Evolutionary conservation across 1,140 invertebrate genomes (phyloP).

Genomic region (Wiebesia pumilae): DNA sequence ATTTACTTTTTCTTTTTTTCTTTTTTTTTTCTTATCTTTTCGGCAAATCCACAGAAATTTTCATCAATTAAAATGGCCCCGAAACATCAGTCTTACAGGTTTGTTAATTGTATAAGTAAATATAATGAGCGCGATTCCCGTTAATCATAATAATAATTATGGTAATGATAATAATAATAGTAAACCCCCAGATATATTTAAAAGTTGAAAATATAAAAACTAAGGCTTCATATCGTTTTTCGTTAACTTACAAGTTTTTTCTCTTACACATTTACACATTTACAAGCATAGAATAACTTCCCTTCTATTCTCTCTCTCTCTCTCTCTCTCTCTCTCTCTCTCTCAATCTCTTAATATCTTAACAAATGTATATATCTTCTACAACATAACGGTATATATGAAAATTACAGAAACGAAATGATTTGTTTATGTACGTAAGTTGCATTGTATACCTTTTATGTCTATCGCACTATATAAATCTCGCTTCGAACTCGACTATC

Average conservation of each 20-base stretch:
- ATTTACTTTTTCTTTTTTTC: constrained; percentile 30
- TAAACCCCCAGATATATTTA: background rate
- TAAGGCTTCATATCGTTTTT: constrained; percentile 17
- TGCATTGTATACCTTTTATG: constrained; percentile 14
- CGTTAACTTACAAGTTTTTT: constrained; percentile 28
- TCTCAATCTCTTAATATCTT: background rate
- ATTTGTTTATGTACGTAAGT: background rate
- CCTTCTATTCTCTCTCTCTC: background rate
- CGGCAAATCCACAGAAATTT: constrained; percentile 46
- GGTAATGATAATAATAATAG: constrained; percentile 22
- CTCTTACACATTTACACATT: background rate
- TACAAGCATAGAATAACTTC: background rate
- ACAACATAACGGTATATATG: constrained; percentile 38
- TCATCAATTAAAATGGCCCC: constrained; percentile 65
- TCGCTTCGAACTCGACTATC: constrained; percentile 17
- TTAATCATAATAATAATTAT: constrained; percentile 40
- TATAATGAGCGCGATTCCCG: constrained; percentile 10
- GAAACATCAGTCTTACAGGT: constrained; percentile 69
- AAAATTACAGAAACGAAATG: constrained; percentile 23
- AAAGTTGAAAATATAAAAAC: constrained; percentile 37
- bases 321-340: background rate
- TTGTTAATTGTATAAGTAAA: constrained; percentile 62
- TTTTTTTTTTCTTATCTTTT: background rate
- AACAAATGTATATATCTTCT: constrained; percentile 26
- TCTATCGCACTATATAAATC: constrained; percentile 17